Evolutionary conservation across 1,140 invertebrate genomes (phyloP), one percentile per base, ranked within the genome.

Genomic region (Episyrphus balteatus): DNA sequence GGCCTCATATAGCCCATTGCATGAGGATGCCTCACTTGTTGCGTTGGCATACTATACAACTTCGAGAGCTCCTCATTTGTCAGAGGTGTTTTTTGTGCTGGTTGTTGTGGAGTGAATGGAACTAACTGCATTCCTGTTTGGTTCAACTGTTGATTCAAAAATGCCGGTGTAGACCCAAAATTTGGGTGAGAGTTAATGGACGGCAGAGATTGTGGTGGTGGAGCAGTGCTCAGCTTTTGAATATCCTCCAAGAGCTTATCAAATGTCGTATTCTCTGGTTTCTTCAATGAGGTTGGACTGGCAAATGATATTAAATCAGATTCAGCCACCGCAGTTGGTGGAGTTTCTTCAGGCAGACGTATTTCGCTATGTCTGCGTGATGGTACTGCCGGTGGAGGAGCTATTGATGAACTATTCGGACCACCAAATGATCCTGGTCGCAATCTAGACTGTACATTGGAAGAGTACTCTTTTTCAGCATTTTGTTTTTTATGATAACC

Each of bases 251-350:
- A 75, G 37, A 75, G 70, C 46, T 75, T 70, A 45, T 74, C 75
- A 48, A 77, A 70, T 10, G 70, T 69, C 32, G 55, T 62, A 64
- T 66, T 68, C 31, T 72, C 54, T 1, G 63, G 61, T 51, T 72
- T 70, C 47, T 73, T 71, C 14, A 65, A 55, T 45, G 70, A 70
- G 1, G 76, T 74, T 8, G 78, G 82, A 66, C 79, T 84, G 21
- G 79, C 75, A 58, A 86, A 85, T 43, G 80, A 84, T 51, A 87
- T 87, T 15, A 87, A 64, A 67, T 87, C 84, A 44, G 71, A 74
- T 32, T 76, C 73, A 41, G 62, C 67, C 33, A 69, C 63, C 8
- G 68, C 70, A 15, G 73, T 68, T 61, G 33, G 71, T 60, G 48
- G 75, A 26, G 77, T 74, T 36, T 17, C 42, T 15, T 21, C 54